Evolutionary conservation across 2,888 invertebrate species (phyloP), one percentile per base, ranked within the genome.

Genomic region (Aphrophora alni): DNA sequence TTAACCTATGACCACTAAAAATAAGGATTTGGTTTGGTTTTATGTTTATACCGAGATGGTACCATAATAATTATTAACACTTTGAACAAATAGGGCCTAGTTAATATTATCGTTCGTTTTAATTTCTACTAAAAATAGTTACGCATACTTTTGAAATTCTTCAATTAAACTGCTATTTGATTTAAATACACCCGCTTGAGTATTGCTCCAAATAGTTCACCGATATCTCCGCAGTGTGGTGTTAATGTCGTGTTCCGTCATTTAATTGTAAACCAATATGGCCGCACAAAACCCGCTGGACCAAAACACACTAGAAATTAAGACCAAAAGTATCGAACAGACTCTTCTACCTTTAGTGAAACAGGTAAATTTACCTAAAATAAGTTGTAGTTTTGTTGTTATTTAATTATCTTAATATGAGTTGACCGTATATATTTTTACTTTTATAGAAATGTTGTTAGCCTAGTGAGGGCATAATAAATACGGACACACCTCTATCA

Each of bases 261-360:
- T 33, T 59, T 27, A 38, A 33, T 68, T 51, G n/a, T 24, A 28
- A 80, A 76, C 68, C 76, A 83, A 82, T 75, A 84, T 84, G 84
- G 84, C 83, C 75, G 82, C 80, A 38, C 33, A 44, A 27, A 80
- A 81, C 78, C 76, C 80, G 21, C 51, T 80, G 79, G 84, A 85
- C 79, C 81, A 84, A 82, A 85, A 86, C 83, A 88, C 87, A 84
- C 86, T 95, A 89, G 95, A 96, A 91, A 97, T 97, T 89, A 95
- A 95, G 90, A 97, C 97, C 87, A 95, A 95, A 92, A 97, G 97
- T 90, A 95, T 97, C 90, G 97, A 97, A 91, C 95, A 95, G 90
- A 97, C 97, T 86, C 93, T 97, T 87, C 94, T 97, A 88, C 97
- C 97, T 86, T 93, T 97, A 89, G 95, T 97, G 88, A 96, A 96